These are phyloP conservation scores for Phthorimaea operculella DNA, from an alignment of 1,140 invertebrate genomes.

Conservation along the genomic window DNA sequence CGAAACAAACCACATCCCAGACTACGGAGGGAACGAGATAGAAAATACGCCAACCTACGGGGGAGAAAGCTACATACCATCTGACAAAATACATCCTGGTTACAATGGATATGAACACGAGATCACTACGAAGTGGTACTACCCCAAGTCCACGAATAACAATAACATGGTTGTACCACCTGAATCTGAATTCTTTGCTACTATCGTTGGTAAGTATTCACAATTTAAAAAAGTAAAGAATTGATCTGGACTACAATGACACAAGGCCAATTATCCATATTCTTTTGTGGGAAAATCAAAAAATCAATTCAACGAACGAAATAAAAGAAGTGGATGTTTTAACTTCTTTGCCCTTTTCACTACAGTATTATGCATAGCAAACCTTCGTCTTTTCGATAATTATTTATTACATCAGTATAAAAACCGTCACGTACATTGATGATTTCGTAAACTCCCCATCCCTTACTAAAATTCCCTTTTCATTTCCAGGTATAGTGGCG, in stretches of 20 bases:
- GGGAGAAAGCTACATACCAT: conserved; percentile 27
- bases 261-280: too few relatives aligned
- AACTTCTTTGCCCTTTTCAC: too few relatives aligned
- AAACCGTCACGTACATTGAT: too few relatives aligned
- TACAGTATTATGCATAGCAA: too few relatives aligned
- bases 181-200: conserved; percentile 51
- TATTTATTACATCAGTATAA: too few relatives aligned
- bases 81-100: conserved; percentile 35
- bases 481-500: conserved; percentile 78
- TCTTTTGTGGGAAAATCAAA: too few relatives aligned
- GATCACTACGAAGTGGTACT: conserved; percentile 52
- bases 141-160: conserved; percentile 41
- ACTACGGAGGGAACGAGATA: conserved; percentile 49
- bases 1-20: conserved; percentile 41
- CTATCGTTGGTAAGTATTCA: conserved; percentile 52
- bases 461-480: conserved; percentile 7
- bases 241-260: too few relatives aligned
- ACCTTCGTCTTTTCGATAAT: too few relatives aligned
- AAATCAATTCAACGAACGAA: too few relatives aligned
- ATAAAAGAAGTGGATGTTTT: too few relatives aligned
- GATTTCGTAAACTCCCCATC: too few relatives aligned
- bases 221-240: too few relatives aligned
- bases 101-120: conserved; percentile 52
- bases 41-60: conserved; percentile 47
- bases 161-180: conserved; percentile 39